Evolutionary conservation across 2,797 vertebrate genomes (phyloP).

Genomic region (Hydrocynus forskahlii): DNA sequence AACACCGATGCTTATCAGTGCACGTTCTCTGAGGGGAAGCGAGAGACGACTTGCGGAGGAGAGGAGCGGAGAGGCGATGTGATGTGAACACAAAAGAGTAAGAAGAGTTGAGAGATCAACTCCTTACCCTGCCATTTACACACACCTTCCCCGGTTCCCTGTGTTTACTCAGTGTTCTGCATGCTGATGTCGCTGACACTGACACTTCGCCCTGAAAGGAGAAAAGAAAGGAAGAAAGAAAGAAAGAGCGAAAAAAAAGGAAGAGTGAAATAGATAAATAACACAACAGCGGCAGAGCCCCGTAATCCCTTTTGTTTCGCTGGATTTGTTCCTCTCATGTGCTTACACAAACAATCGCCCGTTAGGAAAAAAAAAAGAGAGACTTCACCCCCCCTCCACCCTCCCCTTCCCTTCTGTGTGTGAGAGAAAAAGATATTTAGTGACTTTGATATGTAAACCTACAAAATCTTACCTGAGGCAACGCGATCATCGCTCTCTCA

Average conservation of each 20-base stretch:
- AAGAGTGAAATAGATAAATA: conserved; percentile 63
- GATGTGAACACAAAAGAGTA: conserved; percentile 53
- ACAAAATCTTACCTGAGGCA: conserved; percentile 66
- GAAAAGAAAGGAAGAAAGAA: background rate
- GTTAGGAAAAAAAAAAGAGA: conserved; percentile 44
- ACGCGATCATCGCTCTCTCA: conserved; percentile 62
- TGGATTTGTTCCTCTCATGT: conserved; percentile 59
- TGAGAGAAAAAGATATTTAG: conserved; percentile 57
- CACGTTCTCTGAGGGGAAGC: background rate
- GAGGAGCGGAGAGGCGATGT: conserved; percentile 29
- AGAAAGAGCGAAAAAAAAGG: background rate
- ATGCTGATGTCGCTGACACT: conserved; percentile 57
- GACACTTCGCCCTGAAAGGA: conserved; percentile 56
- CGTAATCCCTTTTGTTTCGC: conserved; percentile 67
- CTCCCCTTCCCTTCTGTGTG: conserved; percentile 44
- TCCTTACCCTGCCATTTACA: conserved; percentile 54
- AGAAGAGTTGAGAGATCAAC: conserved; percentile 58
- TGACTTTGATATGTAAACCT: conserved; percentile 69
- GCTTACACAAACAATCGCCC: conserved; percentile 59
- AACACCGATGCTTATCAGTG: background rate
- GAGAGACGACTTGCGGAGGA: background rate
- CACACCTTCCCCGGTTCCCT: conserved; percentile 58
- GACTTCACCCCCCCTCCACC: conserved; percentile 41
- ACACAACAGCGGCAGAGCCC: conserved; percentile 60
- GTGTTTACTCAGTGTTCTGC: conserved; percentile 55